Evolutionary conservation across 1,140 invertebrate species (phyloP).

Genomic region (Periplaneta americana): DNA sequence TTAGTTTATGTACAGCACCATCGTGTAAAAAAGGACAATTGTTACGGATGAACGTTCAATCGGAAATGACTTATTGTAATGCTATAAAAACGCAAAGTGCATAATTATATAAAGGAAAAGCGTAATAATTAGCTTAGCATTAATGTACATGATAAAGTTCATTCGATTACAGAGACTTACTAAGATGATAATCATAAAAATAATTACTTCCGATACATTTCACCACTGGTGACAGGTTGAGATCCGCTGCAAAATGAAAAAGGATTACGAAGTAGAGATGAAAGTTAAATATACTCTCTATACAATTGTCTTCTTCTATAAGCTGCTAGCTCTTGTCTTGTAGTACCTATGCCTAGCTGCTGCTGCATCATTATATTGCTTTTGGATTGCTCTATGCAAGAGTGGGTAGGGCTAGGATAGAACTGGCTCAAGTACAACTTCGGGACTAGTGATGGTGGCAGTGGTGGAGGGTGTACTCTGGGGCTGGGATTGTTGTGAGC

Average conservation of each 20-base stretch:
- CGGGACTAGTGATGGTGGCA: background rate
- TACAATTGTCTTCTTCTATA: background rate
- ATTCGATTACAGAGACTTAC: too few species aligned
- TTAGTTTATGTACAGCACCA: too few species aligned
- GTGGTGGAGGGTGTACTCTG: background rate
- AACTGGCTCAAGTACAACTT: background rate
- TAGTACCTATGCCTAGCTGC: background rate
- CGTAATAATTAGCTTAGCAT: too few species aligned
- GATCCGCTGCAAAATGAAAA: background rate
- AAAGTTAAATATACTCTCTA: background rate
- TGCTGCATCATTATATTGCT: background rate
- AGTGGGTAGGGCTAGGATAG: background rate
- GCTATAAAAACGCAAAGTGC: too few species aligned
- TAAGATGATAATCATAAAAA: too few species aligned
- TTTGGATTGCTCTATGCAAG: background rate
- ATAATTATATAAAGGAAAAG: too few species aligned
- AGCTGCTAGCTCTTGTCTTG: background rate
- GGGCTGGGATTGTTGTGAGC: slow-evolving; percentile 26
- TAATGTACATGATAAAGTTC: too few species aligned
- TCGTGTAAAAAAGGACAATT: too few species aligned
- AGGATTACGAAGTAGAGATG: background rate
- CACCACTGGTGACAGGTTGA: background rate
- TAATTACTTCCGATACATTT: too few species aligned
- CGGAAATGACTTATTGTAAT: too few species aligned
- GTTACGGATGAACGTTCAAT: too few species aligned